Percentiles rank a stretch among this genome's conserved stretches.
These are phyloP conservation scores for Leptobrachium leishanense DNA, from an alignment of 2,113 vertebrate genomes.

Conservation along the genomic window DNA sequence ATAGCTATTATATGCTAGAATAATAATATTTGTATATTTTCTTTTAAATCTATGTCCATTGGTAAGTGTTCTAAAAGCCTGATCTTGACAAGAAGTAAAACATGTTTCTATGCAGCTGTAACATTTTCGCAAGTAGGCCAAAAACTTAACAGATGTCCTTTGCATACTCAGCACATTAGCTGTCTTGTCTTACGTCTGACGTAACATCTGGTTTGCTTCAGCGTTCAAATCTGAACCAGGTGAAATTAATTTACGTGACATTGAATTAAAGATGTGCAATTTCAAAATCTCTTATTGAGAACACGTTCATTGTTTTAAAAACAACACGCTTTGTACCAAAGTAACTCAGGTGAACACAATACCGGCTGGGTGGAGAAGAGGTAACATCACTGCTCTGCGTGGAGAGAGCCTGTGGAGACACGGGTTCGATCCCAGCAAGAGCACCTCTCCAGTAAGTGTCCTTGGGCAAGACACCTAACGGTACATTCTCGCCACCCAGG, in stretches of 20 bases:
- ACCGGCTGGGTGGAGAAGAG: too few relatives aligned
- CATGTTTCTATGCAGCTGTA: slow-evolving; percentile 18
- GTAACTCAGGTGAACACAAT: too few relatives aligned
- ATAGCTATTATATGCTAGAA: too few relatives aligned
- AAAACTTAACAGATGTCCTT: slow-evolving; percentile 8
- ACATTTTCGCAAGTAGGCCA: not conserved
- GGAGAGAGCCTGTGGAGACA: too few relatives aligned
- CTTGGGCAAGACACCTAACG: too few relatives aligned
- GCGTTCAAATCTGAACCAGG: not conserved
- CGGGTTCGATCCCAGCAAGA: too few relatives aligned
- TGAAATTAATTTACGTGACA: slow-evolving; percentile 9
- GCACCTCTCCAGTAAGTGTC: too few relatives aligned
- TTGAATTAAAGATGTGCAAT: not conserved
- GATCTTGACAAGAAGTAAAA: slow-evolving; percentile 10
- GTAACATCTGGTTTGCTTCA: slow-evolving; percentile 8
- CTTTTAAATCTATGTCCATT: slow-evolving; percentile 1
- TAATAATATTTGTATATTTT: not conserved
- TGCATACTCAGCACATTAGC: slow-evolving; percentile 23
- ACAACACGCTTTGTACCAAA: too few relatives aligned
- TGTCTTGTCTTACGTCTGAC: slow-evolving; percentile 20
- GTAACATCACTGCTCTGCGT: too few relatives aligned
- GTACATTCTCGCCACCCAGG: too few relatives aligned
- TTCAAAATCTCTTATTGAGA: not conserved
- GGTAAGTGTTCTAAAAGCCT: slow-evolving; percentile 5
- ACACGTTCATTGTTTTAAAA: too few relatives aligned